Base-by-base conservation (phyloP, 2,888 invertebrate genomes). In the Acleris laterana region DNA sequence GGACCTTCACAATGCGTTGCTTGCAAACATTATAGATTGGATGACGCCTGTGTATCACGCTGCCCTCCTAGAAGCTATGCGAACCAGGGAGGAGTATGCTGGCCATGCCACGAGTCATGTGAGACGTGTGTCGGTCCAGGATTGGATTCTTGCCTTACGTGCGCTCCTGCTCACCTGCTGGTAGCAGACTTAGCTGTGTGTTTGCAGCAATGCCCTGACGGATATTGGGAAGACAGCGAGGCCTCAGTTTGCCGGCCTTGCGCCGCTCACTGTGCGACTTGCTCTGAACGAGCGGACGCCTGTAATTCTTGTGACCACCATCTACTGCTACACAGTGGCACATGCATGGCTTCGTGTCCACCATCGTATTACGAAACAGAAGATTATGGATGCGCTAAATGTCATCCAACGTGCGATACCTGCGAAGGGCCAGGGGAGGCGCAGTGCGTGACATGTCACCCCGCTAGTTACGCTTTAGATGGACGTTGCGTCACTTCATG, bases 231-330 rank as follows among this genome's bases (percentile, higher is more conserved):
- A 90, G 96, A 96, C 80, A 93, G 93, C 52, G 95, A 95, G 70
- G 93, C 96, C 65, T 95, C 95, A 70, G 96, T 96, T 0, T 98
- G 98, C 82, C 95, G 96, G 5, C 96, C 97, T 0, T 98, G 98
- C 81, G 96, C 96, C 68, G 95, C 97, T 9, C 97, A 97, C 81
- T 97, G 98, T 81, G 96, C 96, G 28, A 96, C 96, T 68, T 98
- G 98, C 78, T 96, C 96, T 73, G 96, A 97, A 74, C 94, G 96
- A 71, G 96, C 97, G 5, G 96, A 97, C 75, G 95, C 95, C 71
- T 98, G 98, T 80, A 96, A 96, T 49, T 97, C 96, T 73, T 98
- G 98, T 83, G 97, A 97, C 77, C 97, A 97, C 85, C 97, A 98
- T 81, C 92, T 98, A 70, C 95, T 98, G 58, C 95, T 98, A 78